Conservation (phyloP, 2,797 vertebrate genomes). For the Sebastes cheni region DNA sequence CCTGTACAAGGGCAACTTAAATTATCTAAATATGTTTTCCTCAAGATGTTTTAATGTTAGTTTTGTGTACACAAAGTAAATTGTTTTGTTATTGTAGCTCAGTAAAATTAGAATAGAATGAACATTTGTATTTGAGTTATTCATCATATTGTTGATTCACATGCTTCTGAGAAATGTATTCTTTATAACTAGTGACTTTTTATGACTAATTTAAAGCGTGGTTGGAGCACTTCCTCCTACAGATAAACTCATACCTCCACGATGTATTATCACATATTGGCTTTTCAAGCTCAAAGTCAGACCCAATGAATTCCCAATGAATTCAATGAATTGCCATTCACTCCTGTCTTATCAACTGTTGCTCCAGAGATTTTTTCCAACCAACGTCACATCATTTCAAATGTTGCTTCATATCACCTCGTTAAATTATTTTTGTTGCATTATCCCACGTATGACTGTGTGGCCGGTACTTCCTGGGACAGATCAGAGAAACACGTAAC, state of each 20-base stretch:
- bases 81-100: neutral
- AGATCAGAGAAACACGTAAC: slow-evolving; percentile 17
- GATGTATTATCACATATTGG: neutral
- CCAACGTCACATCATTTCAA: neutral
- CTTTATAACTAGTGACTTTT: neutral
- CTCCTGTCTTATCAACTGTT: slow-evolving; percentile 18
- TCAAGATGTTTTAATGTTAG: neutral
- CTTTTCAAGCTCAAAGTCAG: neutral
- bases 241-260: neutral
- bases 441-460: neutral
- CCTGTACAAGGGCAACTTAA: neutral
- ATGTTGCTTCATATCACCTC: neutral
- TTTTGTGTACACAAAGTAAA: neutral
- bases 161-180: neutral
- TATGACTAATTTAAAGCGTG: neutral
- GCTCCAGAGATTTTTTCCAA: neutral
- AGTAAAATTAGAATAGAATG: neutral
- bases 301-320: neutral
- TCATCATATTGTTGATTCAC: neutral
- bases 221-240: neutral
- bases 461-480: slow-evolving; percentile 1
- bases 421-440: slow-evolving; percentile 16
- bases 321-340: accelerated
- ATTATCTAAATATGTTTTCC: neutral
- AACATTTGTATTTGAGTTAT: neutral